Evolutionary conservation across 2,888 invertebrate species (phyloP).

Genomic region (Parelbella ahira): DNA sequence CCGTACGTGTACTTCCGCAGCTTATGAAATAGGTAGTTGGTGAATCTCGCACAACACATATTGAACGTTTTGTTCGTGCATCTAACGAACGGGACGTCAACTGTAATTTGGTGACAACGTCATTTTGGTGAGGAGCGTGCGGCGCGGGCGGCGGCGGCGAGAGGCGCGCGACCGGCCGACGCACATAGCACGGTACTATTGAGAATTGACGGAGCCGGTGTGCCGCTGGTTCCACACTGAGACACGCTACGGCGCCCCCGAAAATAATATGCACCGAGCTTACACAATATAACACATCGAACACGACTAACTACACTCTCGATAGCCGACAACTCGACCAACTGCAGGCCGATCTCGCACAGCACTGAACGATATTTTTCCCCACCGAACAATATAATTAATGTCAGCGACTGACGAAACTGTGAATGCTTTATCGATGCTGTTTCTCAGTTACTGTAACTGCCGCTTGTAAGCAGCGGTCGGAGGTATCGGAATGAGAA

Average conservation of each 20-base stretch:
- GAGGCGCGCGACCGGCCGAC: slow-evolving; percentile 47
- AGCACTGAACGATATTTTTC: slow-evolving; percentile 63
- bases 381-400: slow-evolving; percentile 57
- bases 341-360: slow-evolving; percentile 45
- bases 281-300: slow-evolving; percentile 30
- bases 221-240: slow-evolving; percentile 41
- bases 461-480: too few species aligned
- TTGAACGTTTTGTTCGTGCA: slow-evolving; percentile 41
- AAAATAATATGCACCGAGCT: slow-evolving; percentile 48
- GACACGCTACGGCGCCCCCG: slow-evolving; percentile 46
- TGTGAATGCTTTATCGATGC: slow-evolving; percentile 34
- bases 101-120: slow-evolving; percentile 44
- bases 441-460: too few species aligned
- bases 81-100: slow-evolving; percentile 38
- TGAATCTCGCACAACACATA: slow-evolving; percentile 72
- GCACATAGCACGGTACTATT: slow-evolving; percentile 56
- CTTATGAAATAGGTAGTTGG: slow-evolving; percentile 70
- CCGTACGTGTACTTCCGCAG: slow-evolving; percentile 76
- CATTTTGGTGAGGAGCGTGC: slow-evolving; percentile 53
- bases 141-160: slow-evolving; percentile 37
- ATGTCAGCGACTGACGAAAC: slow-evolving; percentile 70
- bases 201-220: slow-evolving; percentile 41
- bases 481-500: too few species aligned
- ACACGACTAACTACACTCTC: slow-evolving; percentile 25
- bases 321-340: slow-evolving; percentile 26